Conservation (phyloP, 2,113 vertebrate species). For the Labeo catla region DNA sequence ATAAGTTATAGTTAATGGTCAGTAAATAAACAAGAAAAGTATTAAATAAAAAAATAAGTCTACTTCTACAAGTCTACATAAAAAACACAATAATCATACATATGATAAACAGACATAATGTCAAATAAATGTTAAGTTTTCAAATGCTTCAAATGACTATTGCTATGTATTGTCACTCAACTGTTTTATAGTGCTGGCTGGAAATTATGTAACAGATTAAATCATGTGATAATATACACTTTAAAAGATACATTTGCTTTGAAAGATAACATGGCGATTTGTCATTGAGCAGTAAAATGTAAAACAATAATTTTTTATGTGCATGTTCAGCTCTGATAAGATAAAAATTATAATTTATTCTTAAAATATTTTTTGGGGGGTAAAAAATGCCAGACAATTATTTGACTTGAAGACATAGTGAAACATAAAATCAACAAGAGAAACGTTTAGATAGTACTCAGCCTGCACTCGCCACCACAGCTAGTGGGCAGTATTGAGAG, state of each 20-base stretch:
- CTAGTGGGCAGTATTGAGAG: constrained; percentile 71
- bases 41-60: neutral
- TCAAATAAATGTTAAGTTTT: neutral
- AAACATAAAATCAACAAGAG: constrained; percentile 69
- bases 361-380: neutral
- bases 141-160: neutral
- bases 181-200: neutral
- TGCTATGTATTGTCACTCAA: neutral
- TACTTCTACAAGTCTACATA: neutral
- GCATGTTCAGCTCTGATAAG: neutral
- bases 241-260: neutral
- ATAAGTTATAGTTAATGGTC: neutral
- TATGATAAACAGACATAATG: neutral
- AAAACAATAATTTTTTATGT: neutral
- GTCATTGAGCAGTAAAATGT: neutral
- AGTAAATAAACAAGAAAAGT: neutral
- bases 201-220: neutral
- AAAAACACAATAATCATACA: neutral
- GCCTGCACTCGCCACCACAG: constrained; percentile 50
- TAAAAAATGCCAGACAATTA: constrained; percentile 2
- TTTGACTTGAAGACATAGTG: constrained; percentile 14
- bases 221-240: neutral
- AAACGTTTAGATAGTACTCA: neutral
- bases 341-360: neutral
- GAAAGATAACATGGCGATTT: neutral